These are phyloP conservation scores for Xylophagus ater DNA, from an alignment of 2,888 invertebrate species.

Conservation along the genomic window DNA sequence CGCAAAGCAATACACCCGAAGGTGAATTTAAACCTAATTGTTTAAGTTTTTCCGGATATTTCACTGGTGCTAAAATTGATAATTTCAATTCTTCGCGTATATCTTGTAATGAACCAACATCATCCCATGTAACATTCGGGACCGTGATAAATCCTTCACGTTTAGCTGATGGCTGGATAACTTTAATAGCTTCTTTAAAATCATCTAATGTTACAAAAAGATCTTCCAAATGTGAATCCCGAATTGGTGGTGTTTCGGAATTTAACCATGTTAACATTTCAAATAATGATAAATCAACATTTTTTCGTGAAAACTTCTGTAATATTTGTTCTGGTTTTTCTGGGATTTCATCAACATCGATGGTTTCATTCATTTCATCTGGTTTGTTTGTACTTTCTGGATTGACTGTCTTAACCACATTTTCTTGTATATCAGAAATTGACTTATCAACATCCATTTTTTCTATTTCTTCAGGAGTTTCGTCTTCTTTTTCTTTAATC, in stretches of 20 bases:
- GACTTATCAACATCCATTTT: constrained; percentile 18
- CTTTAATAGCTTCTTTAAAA: constrained; percentile 63
- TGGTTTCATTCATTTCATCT: constrained; percentile 23
- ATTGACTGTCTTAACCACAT: too few relatives aligned
- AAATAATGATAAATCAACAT: constrained; percentile 33
- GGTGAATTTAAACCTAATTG: constrained; percentile 69
- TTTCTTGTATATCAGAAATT: too few relatives aligned
- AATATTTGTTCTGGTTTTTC: too few relatives aligned
- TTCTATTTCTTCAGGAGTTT: constrained; percentile 21
- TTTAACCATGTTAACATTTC: constrained; percentile 57
- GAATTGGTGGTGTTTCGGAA: constrained; percentile 50
- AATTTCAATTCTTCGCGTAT: constrained; percentile 83
- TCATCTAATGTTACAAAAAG: constrained; percentile 64
- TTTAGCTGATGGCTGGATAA: constrained; percentile 85
- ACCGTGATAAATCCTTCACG: constrained; percentile 96
- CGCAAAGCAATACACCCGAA: constrained; percentile 86
- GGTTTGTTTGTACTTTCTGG: constrained; percentile 18
- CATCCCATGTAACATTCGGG: constrained; percentile 94
- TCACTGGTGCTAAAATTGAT: constrained; percentile 85
- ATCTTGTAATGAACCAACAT: constrained; percentile 82
- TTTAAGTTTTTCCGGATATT: constrained; percentile 68
- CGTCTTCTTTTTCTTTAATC: constrained; percentile 7
- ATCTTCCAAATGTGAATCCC: constrained; percentile 48
- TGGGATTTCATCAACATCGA: constrained; percentile 40
- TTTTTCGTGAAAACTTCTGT: too few relatives aligned